Evolutionary conservation across 2,797 vertebrate genomes (phyloP), one percentile per base, ranked within the genome.

Genomic region (Caiman crocodilus): DNA sequence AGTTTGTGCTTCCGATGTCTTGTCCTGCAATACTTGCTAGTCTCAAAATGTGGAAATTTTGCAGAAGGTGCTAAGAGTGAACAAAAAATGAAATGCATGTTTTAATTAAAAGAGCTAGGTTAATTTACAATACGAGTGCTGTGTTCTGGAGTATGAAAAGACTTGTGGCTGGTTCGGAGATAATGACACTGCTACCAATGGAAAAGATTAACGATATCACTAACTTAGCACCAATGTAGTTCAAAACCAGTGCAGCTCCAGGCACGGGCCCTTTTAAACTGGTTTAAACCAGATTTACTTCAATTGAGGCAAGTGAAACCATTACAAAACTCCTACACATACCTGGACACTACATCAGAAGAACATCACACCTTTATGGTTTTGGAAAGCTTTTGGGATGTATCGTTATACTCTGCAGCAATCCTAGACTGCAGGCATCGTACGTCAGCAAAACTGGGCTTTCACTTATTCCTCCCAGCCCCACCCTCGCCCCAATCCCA

Each of bases 1-100:
- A 60, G n/a, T 76, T 81, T 92, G 42, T 14, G 84, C 58, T 90
- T 86, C 93, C 26, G 63, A n/a, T 82, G 71, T 28, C 81, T 89
- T 65, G 65, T 79, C 75, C 35, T 18, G 2, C 69, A 80, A 89
- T 15, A 56, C 2, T 61, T 79, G 80, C 87, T 76, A 61, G 20
- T 81, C 59, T 89, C 5, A 58, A 69, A 94, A 71, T 3, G 26
- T 69, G 57, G 85, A 69, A 63, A 64, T 76, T 78, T 35, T 79
- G 67, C 74, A 78, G 32, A 88, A 91, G 79, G 69, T 78, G 30
- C 1, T 4, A 90, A 61, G 42, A 42, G 42, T 15, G 50, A 76
- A 16, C 82, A 74, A 83, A 91, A 63, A 3, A 85, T 5, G 5
- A 73, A 71, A 42, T n/a, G 28, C 55, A n/a, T n/a, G n/a, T 78